These are phyloP conservation scores for Anguilla marmorata DNA, from an alignment of 2,797 vertebrate genomes.

Conservation along the genomic window DNA sequence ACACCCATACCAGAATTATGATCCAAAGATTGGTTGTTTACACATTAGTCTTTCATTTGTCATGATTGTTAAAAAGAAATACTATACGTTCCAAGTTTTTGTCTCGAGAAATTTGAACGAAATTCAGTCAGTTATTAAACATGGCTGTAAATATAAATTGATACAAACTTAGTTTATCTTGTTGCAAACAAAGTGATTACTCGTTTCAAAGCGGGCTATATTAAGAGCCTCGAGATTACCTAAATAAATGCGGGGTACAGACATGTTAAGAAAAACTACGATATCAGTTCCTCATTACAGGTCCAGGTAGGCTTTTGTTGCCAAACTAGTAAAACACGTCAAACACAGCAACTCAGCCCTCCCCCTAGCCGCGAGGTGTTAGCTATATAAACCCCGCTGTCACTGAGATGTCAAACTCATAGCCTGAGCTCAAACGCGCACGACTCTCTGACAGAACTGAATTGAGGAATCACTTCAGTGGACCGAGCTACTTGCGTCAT, in stretches of 20 bases:
- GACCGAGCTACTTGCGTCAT: background rate
- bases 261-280: background rate
- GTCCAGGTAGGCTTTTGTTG: constrained; percentile 25
- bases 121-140: too few species aligned
- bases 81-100: background rate
- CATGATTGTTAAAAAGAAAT: background rate
- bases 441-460: background rate
- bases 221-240: too few species aligned
- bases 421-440: constrained; percentile 14
- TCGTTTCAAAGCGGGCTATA: too few species aligned
- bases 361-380: constrained; percentile 13
- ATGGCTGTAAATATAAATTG: too few species aligned
- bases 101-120: background rate
- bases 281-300: background rate
- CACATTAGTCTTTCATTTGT: background rate
- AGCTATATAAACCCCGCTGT: constrained; percentile 25
- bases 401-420: constrained; percentile 25
- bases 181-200: too few species aligned
- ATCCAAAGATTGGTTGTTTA: background rate
- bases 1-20: background rate
- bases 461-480: background rate
- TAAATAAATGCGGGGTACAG: background rate
- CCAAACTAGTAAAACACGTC: constrained; percentile 45
- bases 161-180: too few species aligned
- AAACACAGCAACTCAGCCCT: constrained; percentile 41